Conservation (phyloP, 30 jellyfish, hydroid and myxozoan species). For the Cassiopea xamachana region DNA sequence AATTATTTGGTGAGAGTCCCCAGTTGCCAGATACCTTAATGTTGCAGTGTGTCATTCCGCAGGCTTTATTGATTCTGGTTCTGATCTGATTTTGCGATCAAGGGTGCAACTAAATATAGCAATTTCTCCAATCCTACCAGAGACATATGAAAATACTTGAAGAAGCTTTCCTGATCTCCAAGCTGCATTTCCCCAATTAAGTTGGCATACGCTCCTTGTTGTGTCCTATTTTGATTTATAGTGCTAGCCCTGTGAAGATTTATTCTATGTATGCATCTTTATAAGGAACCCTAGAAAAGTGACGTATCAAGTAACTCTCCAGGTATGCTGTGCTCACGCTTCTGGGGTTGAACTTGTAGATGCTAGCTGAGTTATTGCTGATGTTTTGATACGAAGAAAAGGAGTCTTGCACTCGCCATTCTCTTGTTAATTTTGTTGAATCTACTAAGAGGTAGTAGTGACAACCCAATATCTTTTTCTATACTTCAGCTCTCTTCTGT, state of each 20-base stretch:
- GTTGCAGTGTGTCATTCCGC: conserved; percentile 23
- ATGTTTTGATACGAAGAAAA: too few relatives aligned
- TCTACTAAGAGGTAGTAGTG: too few relatives aligned
- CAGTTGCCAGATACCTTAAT: conserved; percentile 28
- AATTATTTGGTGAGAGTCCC: conserved; percentile 28
- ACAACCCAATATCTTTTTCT: conserved; percentile 53
- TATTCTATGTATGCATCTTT: too few relatives aligned
- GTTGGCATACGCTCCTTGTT: conserved; percentile 60
- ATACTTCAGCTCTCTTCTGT: conserved; percentile 29
- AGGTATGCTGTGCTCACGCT: too few relatives aligned
- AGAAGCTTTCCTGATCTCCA: conserved; percentile 72
- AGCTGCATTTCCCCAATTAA: conserved; percentile 61
- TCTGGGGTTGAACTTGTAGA: too few relatives aligned
- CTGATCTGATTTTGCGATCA: conserved; percentile 9
- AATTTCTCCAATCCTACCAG: conserved; percentile 7
- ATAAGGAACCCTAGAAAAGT: too few relatives aligned
- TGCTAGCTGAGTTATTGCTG: too few relatives aligned
- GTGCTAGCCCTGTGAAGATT: conserved; percentile 14
- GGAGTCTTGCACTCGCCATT: too few relatives aligned
- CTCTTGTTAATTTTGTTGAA: too few relatives aligned
- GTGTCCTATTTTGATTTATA: conserved; percentile 47
- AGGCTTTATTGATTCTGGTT: conserved; percentile 8
- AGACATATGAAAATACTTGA: conserved; percentile 31
- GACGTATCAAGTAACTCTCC: too few relatives aligned
- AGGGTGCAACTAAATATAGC: conserved; percentile 4